phyloP scores from a whole-genome alignment of 2,113 vertebrate species.

The Mustelus asterias region DNA sequence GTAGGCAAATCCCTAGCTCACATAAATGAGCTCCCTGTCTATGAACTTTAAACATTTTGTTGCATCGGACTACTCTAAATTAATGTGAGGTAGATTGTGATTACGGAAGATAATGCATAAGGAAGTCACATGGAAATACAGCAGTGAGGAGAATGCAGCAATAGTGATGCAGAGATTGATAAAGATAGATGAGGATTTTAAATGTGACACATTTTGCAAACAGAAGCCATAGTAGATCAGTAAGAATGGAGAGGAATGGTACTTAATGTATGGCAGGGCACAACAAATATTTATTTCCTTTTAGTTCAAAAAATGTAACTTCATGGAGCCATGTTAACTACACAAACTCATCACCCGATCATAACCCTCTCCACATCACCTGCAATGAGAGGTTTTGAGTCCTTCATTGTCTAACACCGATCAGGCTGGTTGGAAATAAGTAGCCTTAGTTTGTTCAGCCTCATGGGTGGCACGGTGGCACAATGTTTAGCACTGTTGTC shows the following conservation, averaged over 20 bases:
- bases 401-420: too few species aligned
- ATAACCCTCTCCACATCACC: neutral
- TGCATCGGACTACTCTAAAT: neutral
- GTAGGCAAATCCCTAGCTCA: neutral
- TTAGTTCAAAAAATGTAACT: neutral
- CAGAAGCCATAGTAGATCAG: neutral
- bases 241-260: neutral
- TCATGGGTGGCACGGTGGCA: too few species aligned
- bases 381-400: neutral
- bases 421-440: too few species aligned
- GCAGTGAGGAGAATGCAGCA: neutral
- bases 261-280: neutral
- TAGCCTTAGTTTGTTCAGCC: neutral
- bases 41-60: neutral
- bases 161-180: neutral
- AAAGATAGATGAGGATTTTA: neutral
- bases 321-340: neutral
- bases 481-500: too few species aligned
- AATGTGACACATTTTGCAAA: neutral
- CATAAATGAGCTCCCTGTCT: neutral
- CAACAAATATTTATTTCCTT: neutral
- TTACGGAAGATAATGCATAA: neutral
- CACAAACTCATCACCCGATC: neutral
- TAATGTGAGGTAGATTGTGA: neutral
- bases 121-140: neutral